Evolutionary conservation across 2,113 vertebrate genomes (phyloP).

Genomic region (Pelodiscus sinensis): DNA sequence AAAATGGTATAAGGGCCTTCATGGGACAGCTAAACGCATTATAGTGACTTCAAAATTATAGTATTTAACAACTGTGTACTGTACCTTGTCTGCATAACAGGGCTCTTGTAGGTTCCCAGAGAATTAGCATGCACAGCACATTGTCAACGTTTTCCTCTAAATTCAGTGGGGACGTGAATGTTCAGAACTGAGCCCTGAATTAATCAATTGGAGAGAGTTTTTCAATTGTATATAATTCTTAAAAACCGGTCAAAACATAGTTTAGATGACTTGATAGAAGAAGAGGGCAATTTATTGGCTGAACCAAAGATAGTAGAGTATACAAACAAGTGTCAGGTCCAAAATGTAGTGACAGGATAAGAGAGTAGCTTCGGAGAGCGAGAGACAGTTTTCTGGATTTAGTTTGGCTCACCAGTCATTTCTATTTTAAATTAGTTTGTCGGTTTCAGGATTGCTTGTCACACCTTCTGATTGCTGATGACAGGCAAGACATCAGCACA

Average conservation of each 20-base stretch:
- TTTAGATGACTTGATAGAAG: background rate
- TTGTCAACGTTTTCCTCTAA: no score
- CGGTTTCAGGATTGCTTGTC: background rate
- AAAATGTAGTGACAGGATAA: background rate
- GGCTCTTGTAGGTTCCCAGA: no score
- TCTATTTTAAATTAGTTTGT: background rate
- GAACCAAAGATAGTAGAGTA: background rate
- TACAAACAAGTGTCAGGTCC: background rate
- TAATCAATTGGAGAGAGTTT: background rate
- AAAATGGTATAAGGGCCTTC: background rate
- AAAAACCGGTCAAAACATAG: background rate
- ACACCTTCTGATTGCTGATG: background rate
- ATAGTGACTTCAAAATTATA: no score
- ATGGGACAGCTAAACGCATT: fast-evolving
- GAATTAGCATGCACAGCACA: no score
- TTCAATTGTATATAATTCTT: background rate
- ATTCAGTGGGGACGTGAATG: background rate
- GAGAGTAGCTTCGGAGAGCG: background rate
- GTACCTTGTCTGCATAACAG: no score
- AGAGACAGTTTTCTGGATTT: background rate
- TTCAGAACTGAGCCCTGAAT: background rate
- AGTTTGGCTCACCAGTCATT: background rate
- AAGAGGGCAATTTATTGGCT: background rate
- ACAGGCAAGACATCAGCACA: fast-evolving
- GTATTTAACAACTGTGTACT: no score